These are phyloP conservation scores for Origma solitaria DNA, from an alignment of 2,113 vertebrate species.

Conservation along the genomic window DNA sequence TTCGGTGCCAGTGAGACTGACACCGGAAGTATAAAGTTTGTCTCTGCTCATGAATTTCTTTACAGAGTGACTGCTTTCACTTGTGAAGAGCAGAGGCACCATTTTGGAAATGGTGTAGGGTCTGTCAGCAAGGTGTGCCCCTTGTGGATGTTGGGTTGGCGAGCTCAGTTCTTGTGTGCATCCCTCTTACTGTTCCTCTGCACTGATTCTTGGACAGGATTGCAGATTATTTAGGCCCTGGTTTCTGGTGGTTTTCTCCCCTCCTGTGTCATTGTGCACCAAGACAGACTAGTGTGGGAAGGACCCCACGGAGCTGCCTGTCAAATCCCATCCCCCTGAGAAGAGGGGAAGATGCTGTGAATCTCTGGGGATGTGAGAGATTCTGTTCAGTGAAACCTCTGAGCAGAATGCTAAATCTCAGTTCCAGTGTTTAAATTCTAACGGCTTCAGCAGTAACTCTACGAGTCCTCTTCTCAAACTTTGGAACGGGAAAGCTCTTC, in stretches of 20 bases:
- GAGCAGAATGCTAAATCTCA: neutral
- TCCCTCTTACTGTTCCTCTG: neutral
- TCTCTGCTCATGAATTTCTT: neutral
- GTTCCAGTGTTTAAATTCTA: neutral
- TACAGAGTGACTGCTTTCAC: neutral
- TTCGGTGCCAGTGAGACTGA: neutral
- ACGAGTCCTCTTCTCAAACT: neutral
- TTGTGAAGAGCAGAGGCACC: accelerated
- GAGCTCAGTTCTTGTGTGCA: neutral
- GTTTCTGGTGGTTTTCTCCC: neutral
- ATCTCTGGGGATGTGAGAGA: neutral
- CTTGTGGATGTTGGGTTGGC: neutral
- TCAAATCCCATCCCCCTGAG: neutral
- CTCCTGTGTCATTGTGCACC: neutral
- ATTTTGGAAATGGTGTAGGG: neutral
- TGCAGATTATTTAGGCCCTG: neutral
- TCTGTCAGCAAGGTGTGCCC: accelerated
- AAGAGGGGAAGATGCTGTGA: neutral
- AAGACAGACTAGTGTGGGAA: neutral
- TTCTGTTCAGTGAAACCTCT: neutral
- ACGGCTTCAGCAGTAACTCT: neutral
- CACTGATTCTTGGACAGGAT: neutral
- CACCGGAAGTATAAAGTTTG: neutral
- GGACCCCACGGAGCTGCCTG: neutral
- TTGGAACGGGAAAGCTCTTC: neutral